These are phyloP conservation scores for Ceyx cyanopectus DNA, from an alignment of 2,113 vertebrate species.

Conservation along the genomic window DNA sequence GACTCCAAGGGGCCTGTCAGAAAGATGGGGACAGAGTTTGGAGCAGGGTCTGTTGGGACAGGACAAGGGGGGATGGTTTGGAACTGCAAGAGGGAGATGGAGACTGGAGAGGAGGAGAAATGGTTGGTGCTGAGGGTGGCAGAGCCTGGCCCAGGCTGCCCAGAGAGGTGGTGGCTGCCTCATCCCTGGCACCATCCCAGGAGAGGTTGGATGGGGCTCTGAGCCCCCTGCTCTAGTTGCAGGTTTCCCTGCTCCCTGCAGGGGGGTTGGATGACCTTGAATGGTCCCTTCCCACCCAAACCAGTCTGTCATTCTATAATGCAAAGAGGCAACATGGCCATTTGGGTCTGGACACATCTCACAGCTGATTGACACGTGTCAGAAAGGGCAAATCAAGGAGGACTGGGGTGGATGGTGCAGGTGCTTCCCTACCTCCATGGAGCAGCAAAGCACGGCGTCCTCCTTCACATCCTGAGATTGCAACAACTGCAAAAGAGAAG, in stretches of 20 bases:
- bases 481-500: conserved; percentile 84
- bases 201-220: background rate
- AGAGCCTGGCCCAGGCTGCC: too few relatives aligned
- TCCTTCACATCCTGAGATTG: conserved; percentile 96
- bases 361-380: fast-evolving
- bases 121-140: too few relatives aligned
- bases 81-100: too few relatives aligned
- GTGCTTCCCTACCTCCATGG: conserved; percentile 90
- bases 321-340: background rate
- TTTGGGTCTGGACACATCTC: background rate
- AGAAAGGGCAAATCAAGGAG: background rate
- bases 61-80: too few relatives aligned
- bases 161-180: too few relatives aligned
- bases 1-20: too few relatives aligned
- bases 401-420: background rate
- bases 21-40: too few relatives aligned
- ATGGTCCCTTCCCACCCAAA: background rate
- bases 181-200: background rate
- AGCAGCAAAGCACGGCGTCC: conserved; percentile 96
- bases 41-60: too few relatives aligned
- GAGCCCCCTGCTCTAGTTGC: fast-evolving
- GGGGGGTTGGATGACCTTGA: fast-evolving
- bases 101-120: too few relatives aligned
- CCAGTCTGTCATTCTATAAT: background rate
- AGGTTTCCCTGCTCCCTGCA: background rate